Evolutionary conservation across 2,888 invertebrate species (phyloP).

Genomic region (Seira ritae): DNA sequence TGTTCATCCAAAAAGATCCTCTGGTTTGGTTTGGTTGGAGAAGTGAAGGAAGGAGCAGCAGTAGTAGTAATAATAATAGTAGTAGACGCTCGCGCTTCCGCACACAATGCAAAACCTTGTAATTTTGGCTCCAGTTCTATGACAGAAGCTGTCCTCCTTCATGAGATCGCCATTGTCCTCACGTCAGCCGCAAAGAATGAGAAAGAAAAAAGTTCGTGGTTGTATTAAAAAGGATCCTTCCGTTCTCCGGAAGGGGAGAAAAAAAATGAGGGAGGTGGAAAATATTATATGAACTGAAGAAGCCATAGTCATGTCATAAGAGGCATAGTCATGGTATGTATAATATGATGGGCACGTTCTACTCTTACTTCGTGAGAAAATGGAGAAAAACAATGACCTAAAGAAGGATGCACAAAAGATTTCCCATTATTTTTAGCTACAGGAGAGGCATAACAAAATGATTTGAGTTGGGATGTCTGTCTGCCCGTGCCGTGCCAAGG

Average conservation of each 20-base stretch:
- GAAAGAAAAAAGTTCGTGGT: not conserved
- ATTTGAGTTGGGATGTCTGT: too few species aligned
- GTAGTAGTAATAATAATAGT: too few species aligned
- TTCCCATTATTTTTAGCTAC: too few species aligned
- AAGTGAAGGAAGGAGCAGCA: not conserved
- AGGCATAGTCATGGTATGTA: too few species aligned
- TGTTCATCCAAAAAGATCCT: not conserved
- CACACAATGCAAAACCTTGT: not conserved
- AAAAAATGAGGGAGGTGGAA: not conserved
- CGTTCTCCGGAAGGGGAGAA: constrained; percentile 33
- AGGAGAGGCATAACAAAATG: too few species aligned
- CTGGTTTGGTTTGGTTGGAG: not conserved
- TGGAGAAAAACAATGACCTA: too few species aligned
- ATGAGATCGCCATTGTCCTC: constrained; percentile 3
- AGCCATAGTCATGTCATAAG: too few species aligned
- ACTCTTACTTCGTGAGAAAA: too few species aligned
- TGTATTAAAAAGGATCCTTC: constrained; percentile 28
- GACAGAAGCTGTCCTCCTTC: not conserved
- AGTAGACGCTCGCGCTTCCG: too few species aligned
- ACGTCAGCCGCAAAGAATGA: constrained; percentile 1
- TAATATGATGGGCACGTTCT: too few species aligned
- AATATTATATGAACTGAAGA: not conserved
- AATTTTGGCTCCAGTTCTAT: not conserved
- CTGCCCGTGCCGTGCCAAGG: too few species aligned
- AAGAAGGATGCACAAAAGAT: too few species aligned